A percentile compares a stretch with the other conserved stretches of the same genome.
Conservation (phyloP, 2,888 invertebrate genomes). For the Pterobdella sp. region DNA sequence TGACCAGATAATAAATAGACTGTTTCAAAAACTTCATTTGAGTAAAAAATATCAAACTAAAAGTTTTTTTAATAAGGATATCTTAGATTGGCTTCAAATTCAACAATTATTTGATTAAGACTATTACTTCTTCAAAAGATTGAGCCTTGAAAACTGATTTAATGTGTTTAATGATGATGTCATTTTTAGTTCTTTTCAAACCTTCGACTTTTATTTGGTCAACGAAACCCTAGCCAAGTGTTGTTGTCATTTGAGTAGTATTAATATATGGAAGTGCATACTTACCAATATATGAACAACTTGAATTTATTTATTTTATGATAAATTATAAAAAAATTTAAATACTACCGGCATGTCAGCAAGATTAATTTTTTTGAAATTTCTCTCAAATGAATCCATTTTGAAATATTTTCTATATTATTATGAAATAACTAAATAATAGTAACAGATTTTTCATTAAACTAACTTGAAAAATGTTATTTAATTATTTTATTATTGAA, state of each 20-base stretch:
- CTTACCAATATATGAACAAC: too few relatives aligned
- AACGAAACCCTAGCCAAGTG: slow-evolving; percentile 65
- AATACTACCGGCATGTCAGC: background rate
- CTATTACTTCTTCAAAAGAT: slow-evolving; percentile 73
- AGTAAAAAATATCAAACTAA: slow-evolving; percentile 5
- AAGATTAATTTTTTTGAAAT: background rate
- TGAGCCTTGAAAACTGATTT: slow-evolving; percentile 72
- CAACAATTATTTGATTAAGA: background rate
- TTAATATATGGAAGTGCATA: background rate
- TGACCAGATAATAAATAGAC: too few relatives aligned
- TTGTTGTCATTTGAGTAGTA: background rate
- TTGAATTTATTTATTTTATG: too few relatives aligned
- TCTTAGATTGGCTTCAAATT: background rate
- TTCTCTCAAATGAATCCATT: background rate
- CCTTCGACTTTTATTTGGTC: slow-evolving; percentile 79
- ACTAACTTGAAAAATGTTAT: too few relatives aligned
- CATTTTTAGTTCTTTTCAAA: slow-evolving; percentile 75
- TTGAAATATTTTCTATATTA: background rate
- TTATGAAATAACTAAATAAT: background rate
- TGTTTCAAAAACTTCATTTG: too few relatives aligned
- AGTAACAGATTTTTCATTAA: too few relatives aligned
- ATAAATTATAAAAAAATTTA: background rate
- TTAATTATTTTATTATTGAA: background rate
- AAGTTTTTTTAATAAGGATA: background rate
- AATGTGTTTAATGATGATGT: slow-evolving; percentile 71